A percentile compares a stretch with the other conserved stretches of the same genome.
Evolutionary conservation across 2,888 invertebrate genomes (phyloP).

Genomic region (Tachystola acroxantha): DNA sequence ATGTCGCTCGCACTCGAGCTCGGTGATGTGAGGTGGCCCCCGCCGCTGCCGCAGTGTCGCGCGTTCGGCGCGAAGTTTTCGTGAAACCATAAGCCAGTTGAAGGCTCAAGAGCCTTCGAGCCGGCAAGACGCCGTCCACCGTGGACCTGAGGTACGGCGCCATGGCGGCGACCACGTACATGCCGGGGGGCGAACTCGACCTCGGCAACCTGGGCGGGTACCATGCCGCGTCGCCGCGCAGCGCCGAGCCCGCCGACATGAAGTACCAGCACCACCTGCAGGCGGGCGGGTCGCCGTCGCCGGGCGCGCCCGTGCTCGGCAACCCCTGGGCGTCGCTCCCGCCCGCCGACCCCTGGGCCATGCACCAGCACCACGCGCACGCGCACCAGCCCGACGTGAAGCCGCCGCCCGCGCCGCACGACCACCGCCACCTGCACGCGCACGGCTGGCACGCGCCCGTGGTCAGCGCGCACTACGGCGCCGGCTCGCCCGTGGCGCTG

Average conservation of each 20-base stretch:
- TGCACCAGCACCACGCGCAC: conserved; percentile 88
- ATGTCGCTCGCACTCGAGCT: conserved; percentile 68
- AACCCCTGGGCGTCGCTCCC: conserved; percentile 93
- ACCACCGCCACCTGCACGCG: conserved; percentile 75
- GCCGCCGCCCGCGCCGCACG: conserved; percentile 80
- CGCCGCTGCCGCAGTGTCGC: conserved; percentile 71
- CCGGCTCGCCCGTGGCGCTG: conserved; percentile 82
- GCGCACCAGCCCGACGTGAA: conserved; percentile 89
- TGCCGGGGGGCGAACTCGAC: conserved; percentile 90
- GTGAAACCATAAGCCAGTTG: conserved; percentile 68
- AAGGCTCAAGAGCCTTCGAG: conserved; percentile 78
- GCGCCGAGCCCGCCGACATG: conserved; percentile 95
- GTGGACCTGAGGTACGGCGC: conserved; percentile 83
- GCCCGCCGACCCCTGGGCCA: conserved; percentile 89
- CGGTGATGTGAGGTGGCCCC: conserved; percentile 77
- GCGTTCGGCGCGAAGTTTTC: conserved; percentile 70
- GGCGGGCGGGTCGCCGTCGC: conserved; percentile 81
- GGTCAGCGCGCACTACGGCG: conserved; percentile 90
- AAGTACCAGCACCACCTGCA: conserved; percentile 95
- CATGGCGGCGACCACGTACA: conserved; percentile 98
- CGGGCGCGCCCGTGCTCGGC: conserved; percentile 75
- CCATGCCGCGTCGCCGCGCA: conserved; percentile 90
- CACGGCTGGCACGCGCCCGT: conserved; percentile 96
- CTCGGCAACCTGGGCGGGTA: conserved; percentile 89
- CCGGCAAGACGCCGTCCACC: conserved; percentile 81